These are phyloP conservation scores for Neoascia interrupta DNA, from an alignment of 2,888 invertebrate genomes.

Conservation along the genomic window DNA sequence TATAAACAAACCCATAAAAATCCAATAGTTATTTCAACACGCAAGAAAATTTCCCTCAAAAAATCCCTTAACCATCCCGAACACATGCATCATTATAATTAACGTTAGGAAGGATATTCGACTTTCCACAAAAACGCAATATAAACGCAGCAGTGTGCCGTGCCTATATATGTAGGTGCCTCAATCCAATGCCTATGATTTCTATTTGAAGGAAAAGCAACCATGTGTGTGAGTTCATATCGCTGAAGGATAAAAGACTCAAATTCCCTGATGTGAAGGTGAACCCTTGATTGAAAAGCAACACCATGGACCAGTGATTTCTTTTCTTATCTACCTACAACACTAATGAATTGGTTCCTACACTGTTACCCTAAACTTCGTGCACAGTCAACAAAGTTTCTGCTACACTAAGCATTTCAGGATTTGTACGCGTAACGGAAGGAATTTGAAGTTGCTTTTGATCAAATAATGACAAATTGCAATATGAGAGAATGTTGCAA, in stretches of 20 bases:
- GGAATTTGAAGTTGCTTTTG: slow-evolving; percentile 58
- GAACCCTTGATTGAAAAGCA: slow-evolving; percentile 68
- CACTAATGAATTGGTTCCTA: slow-evolving; percentile 68
- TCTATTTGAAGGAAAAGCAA: slow-evolving; percentile 47
- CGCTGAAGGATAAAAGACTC: slow-evolving; percentile 42
- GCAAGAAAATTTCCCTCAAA: too few relatives aligned
- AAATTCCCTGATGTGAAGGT: slow-evolving; percentile 57
- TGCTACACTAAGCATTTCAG: slow-evolving; percentile 64
- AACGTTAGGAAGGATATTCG: too few relatives aligned
- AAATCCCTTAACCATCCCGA: too few relatives aligned
- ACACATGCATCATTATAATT: too few relatives aligned
- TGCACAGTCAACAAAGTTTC: slow-evolving; percentile 57
- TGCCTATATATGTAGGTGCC: too few relatives aligned
- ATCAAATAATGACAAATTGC: slow-evolving; percentile 59
- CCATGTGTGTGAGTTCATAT: slow-evolving; percentile 54
- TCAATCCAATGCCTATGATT: too few relatives aligned
- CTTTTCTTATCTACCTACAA: slow-evolving; percentile 66
- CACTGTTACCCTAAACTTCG: slow-evolving; percentile 51
- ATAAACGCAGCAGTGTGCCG: too few relatives aligned
- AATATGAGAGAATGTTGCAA: slow-evolving; percentile 37
- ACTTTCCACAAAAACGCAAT: too few relatives aligned
- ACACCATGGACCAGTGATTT: slow-evolving; percentile 68
- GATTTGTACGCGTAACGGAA: slow-evolving; percentile 59
- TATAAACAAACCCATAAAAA: too few relatives aligned
- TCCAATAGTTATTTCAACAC: too few relatives aligned